phyloP scores from a whole-genome alignment of 2,113 vertebrate genomes.

The Ceratotherium simum region DNA sequence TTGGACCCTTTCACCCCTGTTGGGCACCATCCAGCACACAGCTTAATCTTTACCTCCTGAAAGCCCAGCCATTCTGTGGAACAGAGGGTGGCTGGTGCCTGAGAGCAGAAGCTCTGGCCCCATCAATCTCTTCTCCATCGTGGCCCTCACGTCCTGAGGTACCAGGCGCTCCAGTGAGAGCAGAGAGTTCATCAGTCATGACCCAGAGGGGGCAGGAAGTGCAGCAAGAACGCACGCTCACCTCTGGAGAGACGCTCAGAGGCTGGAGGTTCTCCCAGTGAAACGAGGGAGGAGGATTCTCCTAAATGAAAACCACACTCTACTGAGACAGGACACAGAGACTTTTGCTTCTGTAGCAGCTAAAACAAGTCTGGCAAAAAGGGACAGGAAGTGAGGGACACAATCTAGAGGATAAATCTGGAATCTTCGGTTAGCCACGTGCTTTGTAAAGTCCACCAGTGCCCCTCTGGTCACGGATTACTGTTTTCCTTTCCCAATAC shows the following conservation, averaged over 20 bases:
- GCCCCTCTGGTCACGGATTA: neutral
- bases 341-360: neutral
- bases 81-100: neutral
- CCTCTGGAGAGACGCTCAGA: neutral
- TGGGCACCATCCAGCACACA: neutral
- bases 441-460: neutral
- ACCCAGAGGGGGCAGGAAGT: neutral
- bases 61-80: neutral
- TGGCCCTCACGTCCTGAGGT: neutral
- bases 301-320: neutral
- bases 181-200: neutral
- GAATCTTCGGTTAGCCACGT: neutral
- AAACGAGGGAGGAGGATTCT: neutral
- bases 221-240: neutral
- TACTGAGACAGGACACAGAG: neutral
- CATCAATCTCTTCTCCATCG: neutral
- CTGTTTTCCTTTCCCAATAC: neutral
- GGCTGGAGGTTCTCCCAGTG: neutral
- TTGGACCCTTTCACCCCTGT: neutral
- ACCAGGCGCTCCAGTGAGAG: rapidly evolving
- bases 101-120: neutral
- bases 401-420: neutral
- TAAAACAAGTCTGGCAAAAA: neutral
- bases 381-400: constrained; percentile 1
- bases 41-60: neutral